Conservation (phyloP, 23 tunicate species). For the Diplosoma virens region DNA sequence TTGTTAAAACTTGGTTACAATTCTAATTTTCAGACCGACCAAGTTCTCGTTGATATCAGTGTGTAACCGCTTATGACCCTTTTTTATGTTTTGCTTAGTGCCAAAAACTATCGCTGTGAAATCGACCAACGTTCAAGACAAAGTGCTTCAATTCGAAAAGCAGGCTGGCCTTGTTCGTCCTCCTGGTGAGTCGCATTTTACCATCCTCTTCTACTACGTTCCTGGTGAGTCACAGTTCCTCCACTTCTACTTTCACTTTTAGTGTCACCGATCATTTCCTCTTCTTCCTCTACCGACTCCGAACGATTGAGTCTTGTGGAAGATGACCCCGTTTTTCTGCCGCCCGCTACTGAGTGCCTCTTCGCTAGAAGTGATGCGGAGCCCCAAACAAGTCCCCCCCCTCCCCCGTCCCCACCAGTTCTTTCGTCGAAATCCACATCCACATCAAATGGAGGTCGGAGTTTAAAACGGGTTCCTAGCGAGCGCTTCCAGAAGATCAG, state of each 20-base stretch:
- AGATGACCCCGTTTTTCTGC: constrained; percentile 30
- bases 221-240: not conserved
- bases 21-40: no score
- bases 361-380: no score
- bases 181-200: no score
- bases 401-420: not conserved
- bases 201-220: no score
- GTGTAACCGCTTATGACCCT: no score
- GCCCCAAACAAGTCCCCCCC: not conserved
- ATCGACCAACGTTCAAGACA: constrained; percentile 17
- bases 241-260: not conserved
- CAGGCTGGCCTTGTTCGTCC: constrained; percentile 2
- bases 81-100: no score
- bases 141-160: constrained; percentile 75
- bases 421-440: not conserved
- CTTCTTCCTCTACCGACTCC: not conserved
- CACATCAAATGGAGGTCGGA: constrained; percentile 15
- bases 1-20: no score
- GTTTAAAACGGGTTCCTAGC: constrained; percentile 66
- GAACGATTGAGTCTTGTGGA: not conserved
- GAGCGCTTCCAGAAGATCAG: constrained; percentile 70
- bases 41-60: not conserved
- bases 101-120: no score
- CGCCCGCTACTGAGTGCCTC: no score
- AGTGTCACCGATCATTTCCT: not conserved